Evolutionary conservation across 1,140 invertebrate species (phyloP), one percentile per base, ranked within the genome.

Genomic region (Temnothorax nylanderi): DNA sequence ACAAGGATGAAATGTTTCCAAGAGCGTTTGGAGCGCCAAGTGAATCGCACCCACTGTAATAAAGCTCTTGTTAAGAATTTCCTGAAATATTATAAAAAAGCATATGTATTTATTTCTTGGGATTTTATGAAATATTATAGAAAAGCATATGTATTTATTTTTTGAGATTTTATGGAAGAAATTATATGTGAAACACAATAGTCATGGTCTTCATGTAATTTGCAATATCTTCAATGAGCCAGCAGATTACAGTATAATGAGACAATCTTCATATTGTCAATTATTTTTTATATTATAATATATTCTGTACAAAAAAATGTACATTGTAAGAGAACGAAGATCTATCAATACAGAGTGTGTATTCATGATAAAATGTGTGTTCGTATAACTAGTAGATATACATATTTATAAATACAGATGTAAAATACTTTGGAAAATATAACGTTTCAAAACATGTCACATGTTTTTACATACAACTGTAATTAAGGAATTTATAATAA

Each of bases 391-490:
- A 13, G n/a, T 44, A 69, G 5, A 56, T 41, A 80, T n/a, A n/a
- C n/a, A n/a, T 10, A 51, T 65, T 80, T 67, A 69, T 80, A 80
- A 54, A 80, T 34, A 26, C 54, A 67, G 18, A 67, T 80, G 47
- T 80, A 80, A 69, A 80, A 69, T 80, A 7, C 7, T 69, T 80
- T 80, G 34, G 13, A 80, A 80, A 80, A 80, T 80, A 80, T 51
- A 65, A 37, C 37, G 18, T 80, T 80, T 80, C 10, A 54, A 69
- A 69, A 69, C 7, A 62, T 77, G n/a, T 54, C 13, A 69, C 47
- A 69, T 80, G 32, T 54, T 54, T 69, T 54, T 34, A 64, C 44
- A 47, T 80, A 56, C 13, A 34, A 69, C 10, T 80, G 49, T 78
- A n/a, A 69, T 80, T 80, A 34, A 49, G 8, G n/a, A 21, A 37